Percentiles rank a stretch among this genome's conserved stretches.
Conservation (phyloP, 2,888 invertebrate species). For the Hermaeophaga mercurialis region DNA sequence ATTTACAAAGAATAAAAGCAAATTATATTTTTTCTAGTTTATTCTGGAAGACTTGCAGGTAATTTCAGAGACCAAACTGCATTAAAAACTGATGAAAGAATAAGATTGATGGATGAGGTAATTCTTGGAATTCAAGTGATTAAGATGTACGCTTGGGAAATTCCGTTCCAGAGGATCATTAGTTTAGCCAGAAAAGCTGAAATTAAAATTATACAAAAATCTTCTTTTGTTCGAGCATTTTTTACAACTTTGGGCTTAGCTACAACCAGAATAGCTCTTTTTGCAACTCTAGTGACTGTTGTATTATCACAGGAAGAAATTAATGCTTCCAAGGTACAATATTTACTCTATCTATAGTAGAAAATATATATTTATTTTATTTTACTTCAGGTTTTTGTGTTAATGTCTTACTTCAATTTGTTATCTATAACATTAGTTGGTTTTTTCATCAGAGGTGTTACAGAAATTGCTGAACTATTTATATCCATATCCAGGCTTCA, state of each 20-base stretch:
- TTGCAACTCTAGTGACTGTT: constrained; percentile 61
- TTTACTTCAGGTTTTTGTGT: constrained; percentile 58
- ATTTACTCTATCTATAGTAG: neutral
- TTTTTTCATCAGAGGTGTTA: constrained; percentile 61
- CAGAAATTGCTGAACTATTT: constrained; percentile 57
- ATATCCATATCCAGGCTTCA: constrained; percentile 58
- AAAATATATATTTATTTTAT: neutral
- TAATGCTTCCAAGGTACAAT: constrained; percentile 58
- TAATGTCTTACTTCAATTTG: constrained; percentile 62
- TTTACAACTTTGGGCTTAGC: constrained; percentile 71
- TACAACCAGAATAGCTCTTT: constrained; percentile 80
- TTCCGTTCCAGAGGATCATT: constrained; percentile 82
- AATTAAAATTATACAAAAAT: constrained; percentile 65
- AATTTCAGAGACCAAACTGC: constrained; percentile 75
- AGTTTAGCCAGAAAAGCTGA: constrained; percentile 70
- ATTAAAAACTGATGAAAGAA: constrained; percentile 78
- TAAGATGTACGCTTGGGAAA: constrained; percentile 52
- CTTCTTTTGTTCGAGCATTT: constrained; percentile 68
- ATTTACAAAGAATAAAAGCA: neutral
- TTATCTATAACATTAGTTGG: constrained; percentile 63
- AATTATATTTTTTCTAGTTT: constrained; percentile 42
- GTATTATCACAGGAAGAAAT: constrained; percentile 67
- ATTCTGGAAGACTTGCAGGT: constrained; percentile 72
- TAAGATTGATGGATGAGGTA: constrained; percentile 87
- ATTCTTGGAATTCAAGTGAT: constrained; percentile 87